A percentile compares a stretch with the other conserved stretches of the same genome.
phyloP scores from a whole-genome alignment of 2,888 invertebrate genomes.

The Brachyptera risi region DNA sequence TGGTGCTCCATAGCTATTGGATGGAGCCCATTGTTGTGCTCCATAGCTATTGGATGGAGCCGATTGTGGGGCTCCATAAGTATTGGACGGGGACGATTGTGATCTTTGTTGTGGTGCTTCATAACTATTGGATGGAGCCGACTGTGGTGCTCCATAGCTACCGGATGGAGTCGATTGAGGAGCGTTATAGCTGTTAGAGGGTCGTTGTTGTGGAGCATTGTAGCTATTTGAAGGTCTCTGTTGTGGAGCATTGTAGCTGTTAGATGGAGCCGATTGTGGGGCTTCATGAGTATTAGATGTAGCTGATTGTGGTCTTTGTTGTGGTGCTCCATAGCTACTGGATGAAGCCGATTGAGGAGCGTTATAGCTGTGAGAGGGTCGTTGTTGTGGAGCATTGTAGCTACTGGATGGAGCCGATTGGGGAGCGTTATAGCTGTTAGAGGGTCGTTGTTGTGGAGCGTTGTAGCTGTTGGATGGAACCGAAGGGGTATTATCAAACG shows the following conservation, averaged over 20 bases:
- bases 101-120: constrained; percentile 19
- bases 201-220: not conserved
- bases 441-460: too few relatives aligned
- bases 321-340: too few relatives aligned
- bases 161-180: constrained; percentile 26
- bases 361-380: constrained; percentile 31
- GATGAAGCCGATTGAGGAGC: too few relatives aligned
- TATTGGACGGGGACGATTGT: constrained; percentile 40
- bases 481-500: too few relatives aligned
- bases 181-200: too few relatives aligned
- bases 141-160: constrained; percentile 29
- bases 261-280: not conserved
- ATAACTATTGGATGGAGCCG: constrained; percentile 26
- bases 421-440: too few relatives aligned
- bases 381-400: constrained; percentile 24
- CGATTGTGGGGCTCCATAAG: constrained; percentile 44
- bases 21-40: constrained; percentile 38
- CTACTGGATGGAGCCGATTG: too few relatives aligned
- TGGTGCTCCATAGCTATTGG: constrained; percentile 40
- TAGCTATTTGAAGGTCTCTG: not conserved
- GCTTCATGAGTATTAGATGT: not conserved
- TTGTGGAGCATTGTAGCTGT: too few relatives aligned
- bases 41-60: constrained; percentile 24
- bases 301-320: constrained; percentile 24
- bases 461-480: too few relatives aligned